Evolutionary conservation across 2,113 vertebrate species (phyloP), one percentile per base, ranked within the genome.

Genomic region (Conger conger): DNA sequence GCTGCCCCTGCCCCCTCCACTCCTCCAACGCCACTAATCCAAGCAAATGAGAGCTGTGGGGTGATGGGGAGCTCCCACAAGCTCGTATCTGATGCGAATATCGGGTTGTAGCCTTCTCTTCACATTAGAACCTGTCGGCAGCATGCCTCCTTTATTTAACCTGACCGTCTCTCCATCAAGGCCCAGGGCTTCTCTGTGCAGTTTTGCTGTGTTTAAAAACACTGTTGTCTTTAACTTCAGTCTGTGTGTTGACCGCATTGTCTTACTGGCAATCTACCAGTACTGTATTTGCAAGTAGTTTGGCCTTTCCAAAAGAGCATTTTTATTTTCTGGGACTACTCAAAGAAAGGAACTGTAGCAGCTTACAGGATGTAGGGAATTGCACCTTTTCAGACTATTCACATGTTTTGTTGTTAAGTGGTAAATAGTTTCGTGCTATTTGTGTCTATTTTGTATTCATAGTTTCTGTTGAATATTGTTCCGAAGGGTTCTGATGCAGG

Each of bases 11-110:
- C 86, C 82, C 77, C 53, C 85, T 83, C 35, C 68, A 42, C 88
- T 89, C 87, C 86, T 88, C 83, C 77, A 54, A n/a, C n/a, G n/a
- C 85, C 54, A 82, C 79, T 90, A 91, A 91, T 92, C 89, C 89
- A 80, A 82, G 90, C 83, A 79, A 82, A 87, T 89, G 86, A 87
- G 87, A 89, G 81, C 87, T 83, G 80, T 83, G 77, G 86, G 88
- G 85, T 89, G 81, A 42, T 82, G 82, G 82, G 85, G 40, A 87
- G 50, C 57, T 63, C 85, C 63, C 79, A n/a, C 33, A 38, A 40
- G 76, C 33, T 81, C 85, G 86, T 4, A 82, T 83, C 84, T 84
- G 81, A 76, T 27, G 17, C 4, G 68, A 82, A 84, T 86, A 90
- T 73, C 42, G 7, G 80, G 77, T 86, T 85, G 86, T 68, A 27